Percentiles rank a stretch among this genome's conserved stretches.
These are phyloP conservation scores for Drosophila pruinosa DNA, from an alignment of 1,140 invertebrate genomes.

Conservation along the genomic window DNA sequence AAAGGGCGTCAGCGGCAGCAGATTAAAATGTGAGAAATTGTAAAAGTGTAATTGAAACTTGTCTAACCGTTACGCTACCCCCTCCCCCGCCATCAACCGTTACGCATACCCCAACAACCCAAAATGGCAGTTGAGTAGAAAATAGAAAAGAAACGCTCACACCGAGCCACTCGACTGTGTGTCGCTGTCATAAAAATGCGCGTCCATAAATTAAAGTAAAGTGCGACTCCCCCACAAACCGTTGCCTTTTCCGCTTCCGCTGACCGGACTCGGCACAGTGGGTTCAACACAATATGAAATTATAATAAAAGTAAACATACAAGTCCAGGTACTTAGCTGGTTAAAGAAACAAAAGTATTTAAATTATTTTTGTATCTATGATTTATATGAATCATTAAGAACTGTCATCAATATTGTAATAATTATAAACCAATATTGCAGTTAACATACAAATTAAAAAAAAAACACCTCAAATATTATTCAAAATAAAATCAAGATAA, in stretches of 20 bases:
- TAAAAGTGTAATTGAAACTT: conserved; percentile 81
- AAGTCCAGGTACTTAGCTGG: too few relatives aligned
- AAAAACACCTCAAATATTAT: too few relatives aligned
- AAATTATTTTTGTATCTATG: too few relatives aligned
- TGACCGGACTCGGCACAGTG: conserved; percentile 34
- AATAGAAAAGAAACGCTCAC: conserved; percentile 26
- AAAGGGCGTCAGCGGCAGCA: conserved; percentile 65
- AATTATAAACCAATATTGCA: too few relatives aligned
- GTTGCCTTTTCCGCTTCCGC: conserved; percentile 67
- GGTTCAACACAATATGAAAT: background rate
- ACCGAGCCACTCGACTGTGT: conserved; percentile 47
- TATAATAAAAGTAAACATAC: background rate
- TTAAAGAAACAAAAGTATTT: too few relatives aligned
- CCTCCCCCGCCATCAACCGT: background rate
- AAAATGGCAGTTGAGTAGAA: conserved; percentile 5
- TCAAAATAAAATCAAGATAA: too few relatives aligned
- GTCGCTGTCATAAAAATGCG: conserved; percentile 77
- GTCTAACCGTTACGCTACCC: conserved; percentile 65
- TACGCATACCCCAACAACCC: background rate
- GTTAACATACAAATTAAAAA: too few relatives aligned
- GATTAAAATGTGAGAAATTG: conserved; percentile 81
- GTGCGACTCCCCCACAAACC: conserved; percentile 53
- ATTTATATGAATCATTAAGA: too few relatives aligned
- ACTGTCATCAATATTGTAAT: too few relatives aligned
- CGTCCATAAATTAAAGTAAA: conserved; percentile 76